phyloP scores from a whole-genome alignment of 1,140 invertebrate genomes.

The Armadillidium nasatum region DNA sequence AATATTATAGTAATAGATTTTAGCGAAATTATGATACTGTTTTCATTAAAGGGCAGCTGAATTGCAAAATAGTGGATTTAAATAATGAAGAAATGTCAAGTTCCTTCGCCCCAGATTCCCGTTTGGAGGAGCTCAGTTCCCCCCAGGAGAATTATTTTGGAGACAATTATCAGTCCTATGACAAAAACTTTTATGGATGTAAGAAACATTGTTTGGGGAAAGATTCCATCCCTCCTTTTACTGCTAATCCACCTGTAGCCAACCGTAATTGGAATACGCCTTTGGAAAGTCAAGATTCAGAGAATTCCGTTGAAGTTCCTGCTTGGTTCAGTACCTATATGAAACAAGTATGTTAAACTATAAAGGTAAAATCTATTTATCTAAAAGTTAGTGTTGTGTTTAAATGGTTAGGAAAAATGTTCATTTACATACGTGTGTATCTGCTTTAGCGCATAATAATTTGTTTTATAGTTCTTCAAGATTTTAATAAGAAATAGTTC shows the following conservation, averaged over 20 bases:
- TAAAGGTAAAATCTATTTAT: too few species aligned
- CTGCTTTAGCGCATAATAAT: too few species aligned
- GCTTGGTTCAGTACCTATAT: background rate
- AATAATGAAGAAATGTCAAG: background rate
- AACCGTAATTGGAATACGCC: background rate
- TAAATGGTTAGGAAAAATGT: too few species aligned
- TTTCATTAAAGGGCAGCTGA: too few species aligned
- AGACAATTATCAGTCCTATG: background rate
- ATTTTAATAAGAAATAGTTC: too few species aligned
- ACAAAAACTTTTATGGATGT: background rate
- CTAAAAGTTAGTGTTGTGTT: too few species aligned
- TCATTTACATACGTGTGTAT: too few species aligned
- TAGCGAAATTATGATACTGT: too few species aligned
- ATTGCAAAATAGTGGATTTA: background rate
- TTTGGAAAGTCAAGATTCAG: background rate
- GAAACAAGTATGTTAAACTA: background rate
- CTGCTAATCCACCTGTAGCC: background rate
- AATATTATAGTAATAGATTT: too few species aligned
- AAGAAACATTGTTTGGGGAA: background rate
- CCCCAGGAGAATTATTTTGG: constrained; percentile 2
- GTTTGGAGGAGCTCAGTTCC: background rate
- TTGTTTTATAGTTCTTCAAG: too few species aligned
- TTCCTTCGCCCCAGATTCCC: background rate
- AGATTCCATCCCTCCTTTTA: background rate
- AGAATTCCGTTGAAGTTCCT: background rate